Evolutionary conservation across 2,888 invertebrate species (phyloP).

Genomic region (Leucoma salicis): DNA sequence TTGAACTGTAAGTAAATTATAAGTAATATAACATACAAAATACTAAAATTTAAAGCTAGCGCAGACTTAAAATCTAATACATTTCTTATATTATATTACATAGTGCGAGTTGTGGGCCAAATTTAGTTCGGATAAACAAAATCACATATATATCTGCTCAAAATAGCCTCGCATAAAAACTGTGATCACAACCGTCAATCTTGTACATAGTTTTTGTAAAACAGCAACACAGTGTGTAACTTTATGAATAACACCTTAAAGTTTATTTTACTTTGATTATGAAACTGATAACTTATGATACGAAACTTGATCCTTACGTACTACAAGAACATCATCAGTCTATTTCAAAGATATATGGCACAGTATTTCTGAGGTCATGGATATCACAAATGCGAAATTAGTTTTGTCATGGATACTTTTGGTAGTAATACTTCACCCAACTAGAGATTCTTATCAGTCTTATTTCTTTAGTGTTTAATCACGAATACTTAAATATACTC

Average conservation of each 20-base stretch:
- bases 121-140: conserved; percentile 16
- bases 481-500: background rate
- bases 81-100: conserved; percentile 21
- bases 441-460: conserved; percentile 64
- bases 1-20: conserved; percentile 26
- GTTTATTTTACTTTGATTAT: conserved; percentile 4
- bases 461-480: conserved; percentile 36
- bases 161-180: conserved; percentile 35
- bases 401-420: conserved; percentile 51
- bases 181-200: conserved; percentile 35
- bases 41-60: conserved; percentile 65
- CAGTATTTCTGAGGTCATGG: conserved; percentile 45
- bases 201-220: conserved; percentile 28
- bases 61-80: conserved; percentile 47
- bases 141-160: conserved; percentile 25
- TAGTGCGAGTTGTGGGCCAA: conserved; percentile 25
- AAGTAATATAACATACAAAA: conserved; percentile 40
- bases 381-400: conserved; percentile 44
- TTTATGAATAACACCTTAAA: conserved; percentile 15
- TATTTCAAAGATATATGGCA: conserved; percentile 48
- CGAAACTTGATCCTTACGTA: conserved; percentile 35
- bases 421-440: conserved; percentile 28
- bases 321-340: conserved; percentile 49
- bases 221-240: conserved; percentile 24
- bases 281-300: conserved; percentile 8